phyloP scores from a whole-genome alignment of 2,797 vertebrate species.

The Pempheris klunzingeri region DNA sequence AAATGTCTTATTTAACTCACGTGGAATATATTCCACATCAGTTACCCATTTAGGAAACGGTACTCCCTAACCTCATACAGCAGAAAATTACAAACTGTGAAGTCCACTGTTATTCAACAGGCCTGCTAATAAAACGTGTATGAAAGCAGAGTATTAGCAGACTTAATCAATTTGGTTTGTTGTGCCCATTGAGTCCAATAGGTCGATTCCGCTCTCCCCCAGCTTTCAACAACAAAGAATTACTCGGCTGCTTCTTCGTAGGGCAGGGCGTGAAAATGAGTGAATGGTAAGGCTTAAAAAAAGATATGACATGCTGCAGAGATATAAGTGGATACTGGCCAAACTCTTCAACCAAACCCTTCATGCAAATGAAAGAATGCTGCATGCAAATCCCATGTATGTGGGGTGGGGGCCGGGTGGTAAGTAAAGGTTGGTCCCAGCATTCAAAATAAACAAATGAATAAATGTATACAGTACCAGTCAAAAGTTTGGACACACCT shows the following conservation, averaged over 20 bases:
- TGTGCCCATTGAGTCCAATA: slow-evolving; percentile 45
- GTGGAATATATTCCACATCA: slow-evolving; percentile 26
- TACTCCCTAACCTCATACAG: slow-evolving; percentile 12
- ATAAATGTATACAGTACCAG: too few relatives aligned
- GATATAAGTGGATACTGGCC: not conserved
- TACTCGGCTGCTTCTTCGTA: slow-evolving; percentile 52
- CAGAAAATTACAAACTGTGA: slow-evolving; percentile 22
- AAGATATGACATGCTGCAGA: slow-evolving; percentile 24
- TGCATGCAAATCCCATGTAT: not conserved
- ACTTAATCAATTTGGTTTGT: slow-evolving; percentile 69
- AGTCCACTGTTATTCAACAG: slow-evolving; percentile 25
- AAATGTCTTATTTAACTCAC: not conserved
- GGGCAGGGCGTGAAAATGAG: slow-evolving; percentile 27
- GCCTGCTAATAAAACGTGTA: slow-evolving; percentile 29
- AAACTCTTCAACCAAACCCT: not conserved
- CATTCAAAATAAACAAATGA: not conserved
- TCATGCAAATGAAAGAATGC: not conserved
- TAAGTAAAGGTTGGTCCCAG: not conserved
- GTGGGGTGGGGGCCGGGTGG: too few relatives aligned
- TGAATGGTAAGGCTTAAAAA: slow-evolving; percentile 19
- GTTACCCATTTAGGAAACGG: slow-evolving; percentile 16
- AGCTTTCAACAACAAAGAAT: slow-evolving; percentile 55
- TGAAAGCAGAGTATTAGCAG: slow-evolving; percentile 53
- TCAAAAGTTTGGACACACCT: too few relatives aligned
- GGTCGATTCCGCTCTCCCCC: slow-evolving; percentile 46